These are phyloP conservation scores for Eilema sororculum DNA, from an alignment of 2,888 invertebrate species.

Conservation along the genomic window DNA sequence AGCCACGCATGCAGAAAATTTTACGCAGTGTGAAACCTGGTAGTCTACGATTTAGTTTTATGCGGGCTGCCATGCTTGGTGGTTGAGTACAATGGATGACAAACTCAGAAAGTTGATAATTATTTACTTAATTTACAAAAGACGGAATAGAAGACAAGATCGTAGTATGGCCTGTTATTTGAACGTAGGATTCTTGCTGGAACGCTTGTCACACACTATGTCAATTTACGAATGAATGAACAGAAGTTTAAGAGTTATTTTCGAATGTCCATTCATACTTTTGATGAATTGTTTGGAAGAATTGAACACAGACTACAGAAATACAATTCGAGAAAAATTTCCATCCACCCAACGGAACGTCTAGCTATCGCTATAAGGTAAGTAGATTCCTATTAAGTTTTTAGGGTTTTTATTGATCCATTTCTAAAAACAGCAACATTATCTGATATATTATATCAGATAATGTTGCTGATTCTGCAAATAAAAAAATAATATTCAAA, in stretches of 20 bases:
- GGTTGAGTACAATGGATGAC: too few species aligned
- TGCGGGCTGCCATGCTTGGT: too few species aligned
- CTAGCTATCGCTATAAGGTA: background rate
- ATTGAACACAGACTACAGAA: slow-evolving; percentile 7
- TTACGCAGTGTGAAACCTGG: too few species aligned
- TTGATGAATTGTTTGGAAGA: slow-evolving; percentile 7
- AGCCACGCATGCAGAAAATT: too few species aligned
- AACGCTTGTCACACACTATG: slow-evolving; percentile 5
- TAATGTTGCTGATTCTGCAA: too few species aligned
- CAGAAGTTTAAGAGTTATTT: slow-evolving; percentile 1
- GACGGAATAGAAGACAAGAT: background rate
- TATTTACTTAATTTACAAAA: too few species aligned
- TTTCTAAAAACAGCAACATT: too few species aligned
- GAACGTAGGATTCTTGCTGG: slow-evolving; percentile 2
- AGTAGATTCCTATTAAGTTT: too few species aligned
- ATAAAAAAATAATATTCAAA: too few species aligned
- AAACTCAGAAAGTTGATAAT: too few species aligned
- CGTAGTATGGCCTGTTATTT: slow-evolving; percentile 1
- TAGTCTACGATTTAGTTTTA: too few species aligned
- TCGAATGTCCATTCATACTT: slow-evolving; percentile 5
- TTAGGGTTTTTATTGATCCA: background rate
- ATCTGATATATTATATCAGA: too few species aligned
- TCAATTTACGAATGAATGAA: slow-evolving; percentile 7
- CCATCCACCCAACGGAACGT: slow-evolving; percentile 11
- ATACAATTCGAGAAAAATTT: slow-evolving; percentile 10